Evolutionary conservation across 2,797 vertebrate genomes (phyloP), one percentile per base, ranked within the genome.

Genomic region (Chanos chanos): DNA sequence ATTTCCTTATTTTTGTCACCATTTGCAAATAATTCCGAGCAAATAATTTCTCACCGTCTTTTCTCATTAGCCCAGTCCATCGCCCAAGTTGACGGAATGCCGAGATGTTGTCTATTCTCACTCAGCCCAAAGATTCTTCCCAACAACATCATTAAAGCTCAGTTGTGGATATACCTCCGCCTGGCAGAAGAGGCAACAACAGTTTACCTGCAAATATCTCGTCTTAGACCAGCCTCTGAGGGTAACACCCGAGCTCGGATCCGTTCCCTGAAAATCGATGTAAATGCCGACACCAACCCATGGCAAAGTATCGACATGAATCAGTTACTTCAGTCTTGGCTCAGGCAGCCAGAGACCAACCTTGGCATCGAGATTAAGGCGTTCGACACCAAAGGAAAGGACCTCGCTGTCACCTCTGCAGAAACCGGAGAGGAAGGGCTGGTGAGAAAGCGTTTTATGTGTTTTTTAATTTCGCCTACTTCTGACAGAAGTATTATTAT

Each of bases 41-140:
- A 10, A 22, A 18, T 34, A 15, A 31, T 39, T 1, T 28, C 6
- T 34, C 51, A 13, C 47, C n/a, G n/a, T n/a, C n/a, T n/a, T n/a
- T n/a, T n/a, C n/a, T n/a, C n/a, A 37, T 54, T 79, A 89, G 88
- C 85, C 69, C 90, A 91, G 77, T 80, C 87, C 56, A 83, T 83
- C 66, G 71, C 78, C 66, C 89, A 89, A 78, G 74, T 78, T 70
- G 90, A 94, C 59, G 87, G 90, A 65, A 78, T 90, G 76, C 91
- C 90, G 59, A 93, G 91, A 75, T 97, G 94, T 76, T 99, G 96
- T 74, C 91, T 93, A 75, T 99, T 99, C 89, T 92, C 92, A 66
- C 92, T 99, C 86, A 97, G 92, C 63, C 92, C 94, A 44, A 98
- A 95, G 87, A 95, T 98, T 81, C 92, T 94, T 65, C 87, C 93